Percentiles rank a stretch among this genome's conserved stretches.
Evolutionary conservation across 2,888 invertebrate genomes (phyloP).

Genomic region (Autographa gamma): DNA sequence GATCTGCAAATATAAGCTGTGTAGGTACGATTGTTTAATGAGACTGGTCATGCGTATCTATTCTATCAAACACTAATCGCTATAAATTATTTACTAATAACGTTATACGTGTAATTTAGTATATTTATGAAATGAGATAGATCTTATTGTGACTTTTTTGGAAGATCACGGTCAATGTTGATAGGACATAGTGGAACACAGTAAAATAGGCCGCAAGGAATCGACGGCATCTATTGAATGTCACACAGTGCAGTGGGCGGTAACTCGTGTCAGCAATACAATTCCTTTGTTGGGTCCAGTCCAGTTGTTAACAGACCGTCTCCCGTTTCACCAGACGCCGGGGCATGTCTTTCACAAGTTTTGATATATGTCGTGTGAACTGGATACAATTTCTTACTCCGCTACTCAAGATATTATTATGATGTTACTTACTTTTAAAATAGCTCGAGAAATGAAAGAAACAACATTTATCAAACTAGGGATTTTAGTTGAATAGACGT

Average conservation of each 20-base stretch:
- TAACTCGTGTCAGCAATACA: slow-evolving; percentile 43
- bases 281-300: slow-evolving; percentile 64
- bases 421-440: slow-evolving; percentile 33
- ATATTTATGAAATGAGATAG: no score
- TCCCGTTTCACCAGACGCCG: slow-evolving; percentile 61
- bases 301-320: slow-evolving; percentile 65
- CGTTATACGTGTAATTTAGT: no score
- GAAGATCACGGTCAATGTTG: neutral
- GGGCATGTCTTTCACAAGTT: slow-evolving; percentile 55
- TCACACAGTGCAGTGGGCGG: slow-evolving; percentile 42
- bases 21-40: no score
- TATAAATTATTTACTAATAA: no score
- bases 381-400: slow-evolving; percentile 51
- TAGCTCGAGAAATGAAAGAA: slow-evolving; percentile 14
- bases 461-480: neutral
- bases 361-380: slow-evolving; percentile 59
- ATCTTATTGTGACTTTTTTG: no score
- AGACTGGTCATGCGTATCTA: no score
- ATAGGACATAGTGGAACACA: neutral
- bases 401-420: slow-evolving; percentile 24
- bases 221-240: slow-evolving; percentile 18
- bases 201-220: slow-evolving; percentile 1
- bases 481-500: neutral
- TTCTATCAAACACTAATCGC: no score
- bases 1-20: no score